Evolutionary conservation across 2,797 vertebrate genomes (phyloP).

Genomic region (Enteromius fasciolatus): DNA sequence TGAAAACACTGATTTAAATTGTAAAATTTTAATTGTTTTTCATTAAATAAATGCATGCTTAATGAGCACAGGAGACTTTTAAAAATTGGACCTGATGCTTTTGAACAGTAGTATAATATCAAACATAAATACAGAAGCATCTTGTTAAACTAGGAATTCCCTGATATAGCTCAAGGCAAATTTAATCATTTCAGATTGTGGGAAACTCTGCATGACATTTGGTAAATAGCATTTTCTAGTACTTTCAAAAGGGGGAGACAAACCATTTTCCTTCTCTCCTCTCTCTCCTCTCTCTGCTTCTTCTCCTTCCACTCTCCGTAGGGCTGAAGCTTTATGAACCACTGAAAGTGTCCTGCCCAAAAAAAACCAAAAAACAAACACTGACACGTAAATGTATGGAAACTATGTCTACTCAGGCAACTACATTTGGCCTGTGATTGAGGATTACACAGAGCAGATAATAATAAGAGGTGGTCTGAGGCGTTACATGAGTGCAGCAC

Average conservation of each 20-base stretch:
- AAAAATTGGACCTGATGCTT: background rate
- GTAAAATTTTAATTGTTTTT: background rate
- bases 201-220: background rate
- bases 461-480: conserved; percentile 6
- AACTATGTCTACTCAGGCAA: background rate
- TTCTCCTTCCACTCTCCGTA: background rate
- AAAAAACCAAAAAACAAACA: background rate
- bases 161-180: background rate
- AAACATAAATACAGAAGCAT: background rate
- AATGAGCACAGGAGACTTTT: background rate
- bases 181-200: background rate
- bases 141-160: background rate
- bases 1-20: background rate
- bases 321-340: background rate
- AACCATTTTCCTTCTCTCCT: background rate
- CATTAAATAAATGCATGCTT: background rate
- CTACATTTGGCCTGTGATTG: background rate
- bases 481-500: conserved; percentile 20
- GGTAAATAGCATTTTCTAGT: conserved; percentile 13
- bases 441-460: background rate
- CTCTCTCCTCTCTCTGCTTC: background rate
- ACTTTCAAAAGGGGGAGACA: conserved; percentile 37
- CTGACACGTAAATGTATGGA: conserved; percentile 13
- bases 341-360: background rate
- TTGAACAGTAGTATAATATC: background rate